phyloP scores from a whole-genome alignment of 2,888 invertebrate species.

The Acleris literana region DNA sequence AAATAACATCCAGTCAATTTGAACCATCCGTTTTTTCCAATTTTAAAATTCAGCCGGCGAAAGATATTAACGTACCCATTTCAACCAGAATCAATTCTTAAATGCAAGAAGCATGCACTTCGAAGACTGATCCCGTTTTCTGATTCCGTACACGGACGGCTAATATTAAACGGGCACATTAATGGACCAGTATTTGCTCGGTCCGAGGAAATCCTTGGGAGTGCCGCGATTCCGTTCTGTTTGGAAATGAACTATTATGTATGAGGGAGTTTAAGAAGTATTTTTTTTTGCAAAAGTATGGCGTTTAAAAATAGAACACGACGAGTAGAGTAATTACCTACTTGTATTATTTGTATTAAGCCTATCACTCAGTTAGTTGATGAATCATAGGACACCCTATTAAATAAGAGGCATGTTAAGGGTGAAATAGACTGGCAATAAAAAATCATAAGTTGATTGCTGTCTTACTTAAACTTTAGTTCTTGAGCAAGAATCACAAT shows the following conservation, averaged over 20 bases:
- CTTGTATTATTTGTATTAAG: too few relatives aligned
- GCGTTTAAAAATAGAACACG: too few relatives aligned
- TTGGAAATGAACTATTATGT: conserved; percentile 1
- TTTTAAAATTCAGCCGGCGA: background rate
- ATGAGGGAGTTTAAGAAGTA: background rate
- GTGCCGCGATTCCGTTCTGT: background rate
- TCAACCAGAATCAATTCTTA: conserved; percentile 1
- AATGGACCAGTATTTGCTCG: conserved; percentile 12
- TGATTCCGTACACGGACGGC: conserved; percentile 2
- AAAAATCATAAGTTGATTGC: too few relatives aligned
- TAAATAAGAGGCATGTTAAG: too few relatives aligned
- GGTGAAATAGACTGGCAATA: too few relatives aligned
- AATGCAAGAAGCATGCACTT: conserved; percentile 4
- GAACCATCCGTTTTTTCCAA: background rate
- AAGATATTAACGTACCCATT: background rate
- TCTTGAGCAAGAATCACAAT: too few relatives aligned
- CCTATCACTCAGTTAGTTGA: too few relatives aligned
- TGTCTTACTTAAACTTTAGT: too few relatives aligned
- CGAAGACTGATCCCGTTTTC: conserved; percentile 7
- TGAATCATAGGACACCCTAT: too few relatives aligned
- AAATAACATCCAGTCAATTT: too few relatives aligned
- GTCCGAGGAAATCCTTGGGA: conserved; percentile 3
- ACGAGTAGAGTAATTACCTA: too few relatives aligned
- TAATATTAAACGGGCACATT: conserved; percentile 3
- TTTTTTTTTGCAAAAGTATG: background rate